Conservation (phyloP, 2,888 invertebrate genomes). For the Mactromeris polynyma region DNA sequence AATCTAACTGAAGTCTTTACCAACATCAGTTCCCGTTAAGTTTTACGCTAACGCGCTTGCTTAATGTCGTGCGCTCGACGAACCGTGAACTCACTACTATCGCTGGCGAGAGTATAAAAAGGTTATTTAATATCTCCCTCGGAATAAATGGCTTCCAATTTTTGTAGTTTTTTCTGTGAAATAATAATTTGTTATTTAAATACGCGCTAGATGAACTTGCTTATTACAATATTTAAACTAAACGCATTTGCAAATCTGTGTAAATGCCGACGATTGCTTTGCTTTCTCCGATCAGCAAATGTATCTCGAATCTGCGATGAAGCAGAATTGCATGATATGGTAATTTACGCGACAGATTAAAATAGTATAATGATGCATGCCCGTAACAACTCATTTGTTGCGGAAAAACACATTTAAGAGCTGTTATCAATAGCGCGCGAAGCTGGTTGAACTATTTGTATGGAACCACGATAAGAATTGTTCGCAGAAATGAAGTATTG, state of each 20-base stretch:
- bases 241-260: neutral
- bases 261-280: neutral
- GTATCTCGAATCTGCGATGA: neutral
- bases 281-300: neutral
- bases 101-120: neutral
- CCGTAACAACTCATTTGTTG: constrained; percentile 29
- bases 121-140: neutral
- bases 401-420: constrained; percentile 44
- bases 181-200: constrained; percentile 2
- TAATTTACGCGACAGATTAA: constrained; percentile 39
- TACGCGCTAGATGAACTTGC: neutral
- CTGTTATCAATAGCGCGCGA: constrained; percentile 30
- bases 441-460: constrained; percentile 24
- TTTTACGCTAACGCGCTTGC: neutral
- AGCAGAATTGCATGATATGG: constrained; percentile 7
- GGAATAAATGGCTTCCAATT: neutral
- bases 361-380: constrained; percentile 38
- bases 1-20: constrained; percentile 1
- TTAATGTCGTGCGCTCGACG: constrained; percentile 21
- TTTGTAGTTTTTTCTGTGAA: neutral
- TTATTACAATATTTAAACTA: neutral
- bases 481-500: constrained; percentile 3
- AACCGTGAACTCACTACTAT: constrained; percentile 22
- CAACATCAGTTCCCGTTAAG: constrained; percentile 21
- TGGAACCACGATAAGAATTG: constrained; percentile 22